Base-by-base conservation (phyloP, 1,140 invertebrate genomes). In the Halictus rubicundus region DNA sequence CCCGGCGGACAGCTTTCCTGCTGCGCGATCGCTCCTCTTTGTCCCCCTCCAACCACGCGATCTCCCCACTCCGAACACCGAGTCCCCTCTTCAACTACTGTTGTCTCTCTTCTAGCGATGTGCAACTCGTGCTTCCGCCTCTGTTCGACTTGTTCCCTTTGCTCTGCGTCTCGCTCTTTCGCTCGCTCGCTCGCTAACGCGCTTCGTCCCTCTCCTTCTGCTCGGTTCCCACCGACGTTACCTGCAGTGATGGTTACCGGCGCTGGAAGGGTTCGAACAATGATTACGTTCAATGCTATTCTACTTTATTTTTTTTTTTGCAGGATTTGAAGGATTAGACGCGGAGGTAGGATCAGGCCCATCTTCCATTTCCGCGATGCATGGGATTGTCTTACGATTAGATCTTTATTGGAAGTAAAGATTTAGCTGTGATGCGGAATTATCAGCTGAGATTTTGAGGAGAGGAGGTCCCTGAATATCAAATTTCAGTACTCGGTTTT, bases 1-100 rank as follows among this genome's bases (percentile, higher is more conserved):
- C 77, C 88, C 88, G 83, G 72, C 83, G 3, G 64, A 12, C 64
- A 80, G 85, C 87, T 82, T 83, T 81, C 82, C 81, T 81, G 82
- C 81, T 69, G 68, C 73, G 37, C 83, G 73, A 81, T 74, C 80
- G 60, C 66, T 60, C 73, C 64, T 80, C 63, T 75, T 80, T 83
- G 74, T 86, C 82, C 81, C 78, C 84, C 78, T 25, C 76, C 77
- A 57, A 70, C 65, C 23, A 68, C 54, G 2, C 27, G n/a, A 39
- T 39, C 16, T 69, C 74, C 32, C 52, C 57, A 0, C 42, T 60
- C 46, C 49, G 25, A 2, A 39, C 54, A 0, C 46, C 27, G 42
- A n/a, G 52, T 7, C 63, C 32, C 49, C 46, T 49, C 52, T 25
- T 6, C 60, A 64, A 78, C 61, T 46, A 37, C 27, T 54, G 27